Conservation (phyloP, 2,113 vertebrate genomes). For the Heterotilapia buettikoferi region DNA sequence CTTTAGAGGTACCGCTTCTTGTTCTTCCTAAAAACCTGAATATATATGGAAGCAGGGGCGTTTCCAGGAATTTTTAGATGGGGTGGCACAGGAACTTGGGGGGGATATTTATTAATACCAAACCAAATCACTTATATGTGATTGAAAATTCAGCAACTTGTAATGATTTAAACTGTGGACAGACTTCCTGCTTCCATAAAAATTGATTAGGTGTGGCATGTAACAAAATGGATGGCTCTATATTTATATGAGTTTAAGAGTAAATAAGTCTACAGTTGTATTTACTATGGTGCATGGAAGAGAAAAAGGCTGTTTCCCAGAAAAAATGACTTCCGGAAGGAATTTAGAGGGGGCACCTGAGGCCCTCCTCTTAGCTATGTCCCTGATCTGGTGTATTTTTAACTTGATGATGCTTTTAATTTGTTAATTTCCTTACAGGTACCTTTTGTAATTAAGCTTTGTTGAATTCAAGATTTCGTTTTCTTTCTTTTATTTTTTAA, state of each 20-base stretch:
- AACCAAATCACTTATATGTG: neutral
- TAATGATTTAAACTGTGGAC: neutral
- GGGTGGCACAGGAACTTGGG: neutral
- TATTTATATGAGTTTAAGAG: neutral
- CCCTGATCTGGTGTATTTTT: neutral
- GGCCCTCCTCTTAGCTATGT: neutral
- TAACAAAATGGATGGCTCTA: neutral
- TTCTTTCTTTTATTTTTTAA: neutral
- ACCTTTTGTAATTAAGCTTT: neutral
- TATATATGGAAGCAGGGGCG: neutral
- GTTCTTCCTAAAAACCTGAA: neutral
- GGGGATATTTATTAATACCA: neutral
- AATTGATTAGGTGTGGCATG: neutral
- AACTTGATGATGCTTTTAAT: neutral
- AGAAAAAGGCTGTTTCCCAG: neutral
- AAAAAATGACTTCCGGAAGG: neutral
- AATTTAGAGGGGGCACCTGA: neutral
- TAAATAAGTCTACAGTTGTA: neutral
- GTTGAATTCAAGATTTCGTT: neutral
- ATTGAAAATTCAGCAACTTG: neutral
- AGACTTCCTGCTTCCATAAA: neutral
- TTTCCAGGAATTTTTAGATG: neutral
- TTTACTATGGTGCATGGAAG: neutral
- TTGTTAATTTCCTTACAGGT: neutral
- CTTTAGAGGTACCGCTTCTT: neutral